These are phyloP conservation scores for Cirrhinus mrigala DNA, from an alignment of 2,797 vertebrate genomes.

Conservation along the genomic window DNA sequence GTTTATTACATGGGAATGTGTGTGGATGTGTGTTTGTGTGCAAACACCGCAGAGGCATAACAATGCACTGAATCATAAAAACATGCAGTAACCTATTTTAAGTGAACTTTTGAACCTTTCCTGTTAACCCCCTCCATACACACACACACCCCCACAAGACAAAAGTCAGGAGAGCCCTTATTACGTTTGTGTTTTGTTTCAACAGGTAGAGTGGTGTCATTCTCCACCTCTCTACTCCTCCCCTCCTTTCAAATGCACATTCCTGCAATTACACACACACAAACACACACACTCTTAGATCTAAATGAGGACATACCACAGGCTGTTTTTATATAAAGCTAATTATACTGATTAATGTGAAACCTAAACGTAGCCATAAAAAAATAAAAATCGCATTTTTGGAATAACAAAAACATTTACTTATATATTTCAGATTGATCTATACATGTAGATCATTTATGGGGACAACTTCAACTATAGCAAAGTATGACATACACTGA, in stretches of 20 bases:
- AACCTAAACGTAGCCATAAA: neutral
- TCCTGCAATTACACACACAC: constrained; percentile 37
- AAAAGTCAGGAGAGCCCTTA: constrained; percentile 29
- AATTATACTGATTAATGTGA: neutral
- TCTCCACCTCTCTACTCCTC: constrained; percentile 33
- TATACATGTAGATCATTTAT: neutral
- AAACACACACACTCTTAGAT: neutral
- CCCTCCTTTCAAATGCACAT: constrained; percentile 42
- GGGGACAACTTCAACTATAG: neutral
- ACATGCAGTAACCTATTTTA: constrained; percentile 23
- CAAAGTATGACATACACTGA: neutral
- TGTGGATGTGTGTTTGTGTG: constrained; percentile 17
- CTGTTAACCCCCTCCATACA: constrained; percentile 1
- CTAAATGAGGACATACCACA: constrained; percentile 19
- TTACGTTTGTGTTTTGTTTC: constrained; percentile 59
- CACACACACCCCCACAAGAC: constrained; percentile 15
- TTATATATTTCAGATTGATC: neutral
- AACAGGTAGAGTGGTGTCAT: constrained; percentile 58
- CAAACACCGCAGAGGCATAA: neutral
- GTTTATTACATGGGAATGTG: neutral
- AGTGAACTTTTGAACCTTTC: constrained; percentile 56
- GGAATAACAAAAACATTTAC: neutral
- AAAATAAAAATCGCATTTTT: neutral
- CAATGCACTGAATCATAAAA: constrained; percentile 26
- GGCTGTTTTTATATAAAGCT: constrained; percentile 3